Evolutionary conservation across 2,888 invertebrate species (phyloP), one percentile per base, ranked within the genome.

Genomic region (Ochlodes sylvanus): DNA sequence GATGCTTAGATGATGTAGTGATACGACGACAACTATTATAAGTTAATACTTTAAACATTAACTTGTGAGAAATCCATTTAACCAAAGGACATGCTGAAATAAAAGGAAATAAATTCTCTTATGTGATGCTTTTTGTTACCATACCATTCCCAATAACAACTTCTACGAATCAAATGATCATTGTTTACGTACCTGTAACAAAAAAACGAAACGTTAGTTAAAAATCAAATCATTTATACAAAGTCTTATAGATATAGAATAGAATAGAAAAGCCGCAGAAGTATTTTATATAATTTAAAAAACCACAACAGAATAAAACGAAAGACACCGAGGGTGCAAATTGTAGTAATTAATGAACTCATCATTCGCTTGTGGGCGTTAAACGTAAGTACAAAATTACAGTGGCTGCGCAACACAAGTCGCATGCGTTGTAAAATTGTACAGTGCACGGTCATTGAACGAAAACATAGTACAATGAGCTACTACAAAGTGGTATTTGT

Each of bases 391-490:
- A 64, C 70, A 69, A 70, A 72, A 71, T 71, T 71, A 63, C 69
- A 65, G 57, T 61, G 64, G 34, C 47, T 58, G 55, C 76, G 72
- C 77, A 77, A 71, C 74, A 74, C 61, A 72, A 62, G 71, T 75
- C 75, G 76, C 79, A 76, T 74, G 72, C 42, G 65, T 50, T 79
- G 74, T 79, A 75, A 84, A 87, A 88, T 87, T 86, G 80, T 79
- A 85, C 74, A 84, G 72, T 80, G 81, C 83, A 82, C 79, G 85
- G 83, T 80, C 84, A 85, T 76, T 85, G 85, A 83, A 84, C 87
- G 82, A 84, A 85, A 86, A 83, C 84, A 86, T 85, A 79, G 78
- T 78, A 77, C 72, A 71, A 66, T 69, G 65, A 62, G 66, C 44
- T 50, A 54, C 32, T 60, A 21, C 52, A 47, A 58, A 52, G 54